These are phyloP conservation scores for Stenichneumon culpator DNA, from an alignment of 2,888 invertebrate species.

Conservation along the genomic window DNA sequence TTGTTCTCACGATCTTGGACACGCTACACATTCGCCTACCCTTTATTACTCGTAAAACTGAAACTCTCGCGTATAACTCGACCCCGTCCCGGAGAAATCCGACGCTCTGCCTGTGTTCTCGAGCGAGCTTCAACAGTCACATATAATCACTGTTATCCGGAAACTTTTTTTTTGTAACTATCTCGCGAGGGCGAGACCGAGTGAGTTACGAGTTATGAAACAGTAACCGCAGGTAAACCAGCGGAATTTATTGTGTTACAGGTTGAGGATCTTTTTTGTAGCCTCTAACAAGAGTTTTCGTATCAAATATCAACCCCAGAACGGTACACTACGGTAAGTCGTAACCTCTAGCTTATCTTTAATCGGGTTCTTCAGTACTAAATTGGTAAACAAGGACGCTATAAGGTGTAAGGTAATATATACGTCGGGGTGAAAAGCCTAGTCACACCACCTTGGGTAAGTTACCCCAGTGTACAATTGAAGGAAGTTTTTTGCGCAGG, in stretches of 20 bases:
- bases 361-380: too few relatives aligned
- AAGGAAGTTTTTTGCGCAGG: too few relatives aligned
- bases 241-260: not conserved
- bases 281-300: too few relatives aligned
- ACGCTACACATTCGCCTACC: slow-evolving; percentile 25
- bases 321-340: too few relatives aligned
- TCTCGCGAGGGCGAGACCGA: not conserved
- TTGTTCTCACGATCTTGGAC: slow-evolving; percentile 24
- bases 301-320: too few relatives aligned
- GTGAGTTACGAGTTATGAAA: not conserved
- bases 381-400: too few relatives aligned
- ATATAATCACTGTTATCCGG: slow-evolving; percentile 4
- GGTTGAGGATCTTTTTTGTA: too few relatives aligned
- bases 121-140: slow-evolving; percentile 1
- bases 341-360: too few relatives aligned
- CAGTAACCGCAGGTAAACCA: not conserved
- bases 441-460: too few relatives aligned
- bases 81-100: not conserved
- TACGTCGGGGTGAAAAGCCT: too few relatives aligned
- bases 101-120: not conserved
- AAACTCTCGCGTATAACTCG: slow-evolving; percentile 44
- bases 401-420: too few relatives aligned
- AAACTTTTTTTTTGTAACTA: not conserved
- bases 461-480: too few relatives aligned
- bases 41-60: slow-evolving; percentile 54